Percentiles rank a stretch among this genome's conserved stretches.
Conservation (phyloP, 2,888 invertebrate species). For the Eucera pruinosa region DNA sequence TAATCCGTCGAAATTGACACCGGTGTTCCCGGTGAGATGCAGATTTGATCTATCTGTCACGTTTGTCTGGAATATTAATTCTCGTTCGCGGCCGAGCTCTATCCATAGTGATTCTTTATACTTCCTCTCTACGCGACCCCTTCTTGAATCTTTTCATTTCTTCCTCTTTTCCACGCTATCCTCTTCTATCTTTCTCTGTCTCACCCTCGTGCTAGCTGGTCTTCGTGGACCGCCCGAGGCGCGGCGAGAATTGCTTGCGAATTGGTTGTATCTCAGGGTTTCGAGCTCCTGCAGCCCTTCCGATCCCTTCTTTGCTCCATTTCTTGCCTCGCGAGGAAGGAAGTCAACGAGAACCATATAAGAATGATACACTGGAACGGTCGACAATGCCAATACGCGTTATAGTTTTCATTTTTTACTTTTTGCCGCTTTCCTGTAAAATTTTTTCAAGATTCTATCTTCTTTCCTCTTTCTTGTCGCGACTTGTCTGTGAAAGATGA, state of each 20-base stretch:
- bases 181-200: constrained; percentile 42
- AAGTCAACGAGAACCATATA: constrained; percentile 71
- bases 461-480: no score
- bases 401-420: background rate
- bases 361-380: constrained; percentile 68
- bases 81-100: constrained; percentile 67
- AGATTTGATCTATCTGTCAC: constrained; percentile 84
- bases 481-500: no score
- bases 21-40: constrained; percentile 77
- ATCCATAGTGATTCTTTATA: constrained; percentile 69
- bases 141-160: constrained; percentile 20
- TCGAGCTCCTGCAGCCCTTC: constrained; percentile 70
- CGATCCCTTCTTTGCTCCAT: constrained; percentile 22
- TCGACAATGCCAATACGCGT: constrained; percentile 47
- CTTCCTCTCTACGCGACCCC: constrained; percentile 60
- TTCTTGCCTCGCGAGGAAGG: constrained; percentile 61
- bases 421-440: background rate
- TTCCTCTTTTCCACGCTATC: constrained; percentile 29
- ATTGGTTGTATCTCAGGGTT: constrained; percentile 79
- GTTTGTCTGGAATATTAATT: constrained; percentile 84
- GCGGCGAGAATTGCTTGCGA: constrained; percentile 80
- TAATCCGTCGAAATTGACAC: constrained; percentile 83
- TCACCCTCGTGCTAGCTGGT: constrained; percentile 38
- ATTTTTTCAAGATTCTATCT: background rate
- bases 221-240: constrained; percentile 76